Conservation (phyloP, 1,140 invertebrate species). For the Drosophila carrolli region DNA sequence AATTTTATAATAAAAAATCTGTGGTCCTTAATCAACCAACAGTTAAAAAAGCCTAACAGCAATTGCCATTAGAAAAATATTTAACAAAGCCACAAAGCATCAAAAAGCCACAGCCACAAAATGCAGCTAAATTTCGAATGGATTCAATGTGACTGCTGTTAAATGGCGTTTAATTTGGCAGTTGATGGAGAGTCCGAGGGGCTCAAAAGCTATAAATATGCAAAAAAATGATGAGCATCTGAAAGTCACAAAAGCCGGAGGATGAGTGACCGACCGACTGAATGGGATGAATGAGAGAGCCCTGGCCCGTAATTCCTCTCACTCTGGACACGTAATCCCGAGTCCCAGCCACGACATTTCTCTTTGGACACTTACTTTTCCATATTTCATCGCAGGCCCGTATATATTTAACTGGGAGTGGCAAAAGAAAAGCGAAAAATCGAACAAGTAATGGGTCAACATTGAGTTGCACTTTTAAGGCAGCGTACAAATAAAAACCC, state of each 20-base stretch:
- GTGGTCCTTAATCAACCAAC: neutral
- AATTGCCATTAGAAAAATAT: slow-evolving; percentile 12
- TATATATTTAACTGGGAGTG: neutral
- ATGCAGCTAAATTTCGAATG: slow-evolving; percentile 14
- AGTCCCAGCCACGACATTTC: neutral
- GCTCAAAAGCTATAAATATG: slow-evolving; percentile 12
- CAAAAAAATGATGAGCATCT: slow-evolving; percentile 11
- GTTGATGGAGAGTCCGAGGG: neutral
- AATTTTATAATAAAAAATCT: slow-evolving; percentile 1
- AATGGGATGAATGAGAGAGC: slow-evolving; percentile 12
- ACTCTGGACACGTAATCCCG: neutral
- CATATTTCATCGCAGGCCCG: neutral
- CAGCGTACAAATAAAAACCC: neutral
- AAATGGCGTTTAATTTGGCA: slow-evolving; percentile 41
- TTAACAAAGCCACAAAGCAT: slow-evolving; percentile 26
- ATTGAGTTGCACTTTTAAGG: slow-evolving; percentile 23
- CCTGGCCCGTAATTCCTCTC: neutral
- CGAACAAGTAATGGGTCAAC: slow-evolving; percentile 20
- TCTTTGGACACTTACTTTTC: neutral
- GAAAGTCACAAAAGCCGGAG: neutral
- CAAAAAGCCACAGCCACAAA: slow-evolving; percentile 35
- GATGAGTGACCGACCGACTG: slow-evolving; percentile 19
- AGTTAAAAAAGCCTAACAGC: neutral
- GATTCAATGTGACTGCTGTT: slow-evolving; percentile 16
- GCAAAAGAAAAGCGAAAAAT: neutral